Percentiles rank a stretch among this genome's conserved stretches.
These are phyloP conservation scores for Haliclona indistincta DNA, from an alignment of 37 sponge, comb jelly and placozoan species.

Conservation along the genomic window DNA sequence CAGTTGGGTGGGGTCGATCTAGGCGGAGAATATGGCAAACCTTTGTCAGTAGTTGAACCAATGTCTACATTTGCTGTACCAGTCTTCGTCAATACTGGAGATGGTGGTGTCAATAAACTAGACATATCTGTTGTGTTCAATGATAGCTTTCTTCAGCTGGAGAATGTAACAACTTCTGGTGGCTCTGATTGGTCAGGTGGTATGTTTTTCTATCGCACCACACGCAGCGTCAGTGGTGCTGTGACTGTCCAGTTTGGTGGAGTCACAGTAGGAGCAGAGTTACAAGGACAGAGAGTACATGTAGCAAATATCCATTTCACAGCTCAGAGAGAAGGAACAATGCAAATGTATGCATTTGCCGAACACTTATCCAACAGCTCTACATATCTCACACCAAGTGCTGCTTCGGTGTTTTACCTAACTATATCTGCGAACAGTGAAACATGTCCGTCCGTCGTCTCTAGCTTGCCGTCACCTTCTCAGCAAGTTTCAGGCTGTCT, in stretches of 20 bases:
- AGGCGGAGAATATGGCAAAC: background rate
- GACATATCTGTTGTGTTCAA: background rate
- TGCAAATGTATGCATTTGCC: background rate
- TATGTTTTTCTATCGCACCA: background rate
- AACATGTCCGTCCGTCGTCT: too few relatives aligned
- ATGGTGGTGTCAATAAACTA: constrained; percentile 14
- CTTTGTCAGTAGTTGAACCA: constrained; percentile 10
- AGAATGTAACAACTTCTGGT: background rate
- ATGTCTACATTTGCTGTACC: constrained; percentile 20
- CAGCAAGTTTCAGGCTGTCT: too few relatives aligned
- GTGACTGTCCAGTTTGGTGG: background rate
- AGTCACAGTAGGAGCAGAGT: background rate
- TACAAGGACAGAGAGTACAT: background rate
- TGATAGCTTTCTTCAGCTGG: background rate
- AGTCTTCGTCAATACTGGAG: constrained; percentile 39
- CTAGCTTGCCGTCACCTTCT: too few relatives aligned
- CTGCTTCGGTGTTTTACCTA: too few relatives aligned
- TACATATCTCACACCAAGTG: too few relatives aligned
- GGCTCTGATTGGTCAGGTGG: constrained; percentile 10
- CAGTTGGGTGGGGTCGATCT: constrained; percentile 27
- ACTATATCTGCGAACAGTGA: too few relatives aligned
- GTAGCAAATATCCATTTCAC: background rate
- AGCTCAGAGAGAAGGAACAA: background rate
- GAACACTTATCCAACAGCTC: too few relatives aligned
- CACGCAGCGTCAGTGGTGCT: background rate